Conservation (phyloP, 2,888 invertebrate species). For the Schizaphis graminum region DNA sequence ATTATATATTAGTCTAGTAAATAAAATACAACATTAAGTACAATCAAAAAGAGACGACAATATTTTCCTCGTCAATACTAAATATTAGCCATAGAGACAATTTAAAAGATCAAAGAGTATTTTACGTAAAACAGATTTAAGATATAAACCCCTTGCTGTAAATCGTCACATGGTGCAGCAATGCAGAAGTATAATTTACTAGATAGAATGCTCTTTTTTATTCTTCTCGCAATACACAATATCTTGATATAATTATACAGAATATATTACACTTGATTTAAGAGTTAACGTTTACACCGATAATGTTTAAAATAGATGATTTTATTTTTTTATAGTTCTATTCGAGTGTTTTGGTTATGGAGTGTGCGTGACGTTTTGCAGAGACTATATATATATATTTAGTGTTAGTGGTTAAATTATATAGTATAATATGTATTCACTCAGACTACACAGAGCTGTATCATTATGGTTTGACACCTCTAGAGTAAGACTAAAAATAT, state of each 20-base stretch:
- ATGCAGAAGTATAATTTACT: background rate
- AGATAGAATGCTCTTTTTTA: background rate
- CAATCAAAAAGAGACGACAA: background rate
- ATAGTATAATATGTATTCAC: background rate
- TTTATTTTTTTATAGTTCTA: background rate
- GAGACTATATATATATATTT: background rate
- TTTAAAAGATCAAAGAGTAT: background rate
- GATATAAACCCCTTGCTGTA: background rate
- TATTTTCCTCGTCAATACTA: background rate
- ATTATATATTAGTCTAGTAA: background rate
- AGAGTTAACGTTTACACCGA: background rate
- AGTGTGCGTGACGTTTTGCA: background rate
- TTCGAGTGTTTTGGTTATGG: background rate
- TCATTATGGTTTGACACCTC: too few relatives aligned
- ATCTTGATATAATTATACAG: background rate
- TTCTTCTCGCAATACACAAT: background rate
- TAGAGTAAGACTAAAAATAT: too few relatives aligned
- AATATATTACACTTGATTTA: background rate
- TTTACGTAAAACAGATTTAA: background rate
- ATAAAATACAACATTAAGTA: background rate
- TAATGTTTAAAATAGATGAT: background rate
- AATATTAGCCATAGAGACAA: background rate
- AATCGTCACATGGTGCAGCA: background rate
- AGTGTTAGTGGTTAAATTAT: background rate
- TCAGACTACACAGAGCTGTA: too few relatives aligned